Percentiles rank a stretch among this genome's conserved stretches.
Evolutionary conservation across 2,113 vertebrate species (phyloP).

Genomic region (Pseudopipra pipra): DNA sequence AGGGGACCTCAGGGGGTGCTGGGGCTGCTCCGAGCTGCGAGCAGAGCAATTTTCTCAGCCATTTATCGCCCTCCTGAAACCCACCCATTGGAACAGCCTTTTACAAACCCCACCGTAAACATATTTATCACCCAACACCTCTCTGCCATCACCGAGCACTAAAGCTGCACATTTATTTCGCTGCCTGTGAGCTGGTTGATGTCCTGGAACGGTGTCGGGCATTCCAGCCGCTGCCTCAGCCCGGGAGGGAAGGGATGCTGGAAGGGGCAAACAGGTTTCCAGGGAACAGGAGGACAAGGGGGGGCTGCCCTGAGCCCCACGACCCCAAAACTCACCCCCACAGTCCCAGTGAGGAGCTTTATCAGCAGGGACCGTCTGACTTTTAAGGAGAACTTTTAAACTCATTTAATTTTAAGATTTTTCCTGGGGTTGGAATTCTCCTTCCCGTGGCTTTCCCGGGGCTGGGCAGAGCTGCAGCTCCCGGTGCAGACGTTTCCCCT

Average conservation of each 20-base stretch:
- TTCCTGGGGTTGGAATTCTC: background rate
- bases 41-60: background rate
- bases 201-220: background rate
- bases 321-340: background rate
- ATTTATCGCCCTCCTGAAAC: conserved; percentile 14
- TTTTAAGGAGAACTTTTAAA: background rate
- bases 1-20: background rate
- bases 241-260: background rate
- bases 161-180: background rate
- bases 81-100: background rate
- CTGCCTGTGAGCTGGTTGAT: background rate
- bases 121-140: background rate
- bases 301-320: background rate
- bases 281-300: background rate
- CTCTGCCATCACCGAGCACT: background rate
- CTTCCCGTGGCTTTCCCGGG: background rate
- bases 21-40: background rate
- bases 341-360: rapidly evolving
- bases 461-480: background rate
- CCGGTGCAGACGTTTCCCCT: background rate
- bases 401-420: background rate
- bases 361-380: rapidly evolving
- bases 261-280: rapidly evolving
- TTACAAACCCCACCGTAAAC: background rate
- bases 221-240: background rate